A percentile compares a stretch with the other conserved stretches of the same genome.
Evolutionary conservation across 2,888 invertebrate genomes (phyloP).

Genomic region (Brachynemurus nebulosus): DNA sequence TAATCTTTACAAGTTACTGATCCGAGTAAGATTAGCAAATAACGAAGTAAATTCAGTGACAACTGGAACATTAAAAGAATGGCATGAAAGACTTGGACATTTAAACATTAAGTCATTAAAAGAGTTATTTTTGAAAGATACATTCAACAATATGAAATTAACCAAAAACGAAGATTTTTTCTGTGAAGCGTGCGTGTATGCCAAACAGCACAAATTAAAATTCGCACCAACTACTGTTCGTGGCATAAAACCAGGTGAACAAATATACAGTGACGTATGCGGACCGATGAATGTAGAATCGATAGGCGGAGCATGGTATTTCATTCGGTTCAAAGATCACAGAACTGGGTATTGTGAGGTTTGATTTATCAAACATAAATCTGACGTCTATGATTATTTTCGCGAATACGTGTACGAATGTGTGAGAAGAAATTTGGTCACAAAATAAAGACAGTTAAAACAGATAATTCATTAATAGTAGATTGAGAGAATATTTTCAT

Average conservation of each 20-base stretch:
- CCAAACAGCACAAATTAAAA: neutral
- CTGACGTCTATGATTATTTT: too few species aligned
- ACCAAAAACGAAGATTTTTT: neutral
- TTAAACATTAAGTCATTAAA: neutral
- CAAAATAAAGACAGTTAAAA: too few species aligned
- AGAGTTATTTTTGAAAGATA: neutral
- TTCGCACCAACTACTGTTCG: neutral
- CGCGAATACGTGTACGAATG: too few species aligned
- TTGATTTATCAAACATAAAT: too few species aligned
- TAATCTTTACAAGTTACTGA: neutral
- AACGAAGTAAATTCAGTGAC: too few species aligned
- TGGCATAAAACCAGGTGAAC: neutral
- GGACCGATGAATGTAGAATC: too few species aligned
- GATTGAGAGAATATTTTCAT: too few species aligned
- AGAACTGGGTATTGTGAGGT: too few species aligned
- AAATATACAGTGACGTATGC: neutral
- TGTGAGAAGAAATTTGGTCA: too few species aligned
- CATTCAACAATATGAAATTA: neutral
- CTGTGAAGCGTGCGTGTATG: neutral
- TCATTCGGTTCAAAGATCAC: too few species aligned
- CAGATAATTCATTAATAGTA: too few species aligned
- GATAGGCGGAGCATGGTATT: too few species aligned
- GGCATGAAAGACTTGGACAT: neutral
- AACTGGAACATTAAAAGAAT: neutral
- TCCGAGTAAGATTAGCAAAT: neutral